phyloP scores from a whole-genome alignment of 2,113 vertebrate species.

The Penelope pileata region DNA sequence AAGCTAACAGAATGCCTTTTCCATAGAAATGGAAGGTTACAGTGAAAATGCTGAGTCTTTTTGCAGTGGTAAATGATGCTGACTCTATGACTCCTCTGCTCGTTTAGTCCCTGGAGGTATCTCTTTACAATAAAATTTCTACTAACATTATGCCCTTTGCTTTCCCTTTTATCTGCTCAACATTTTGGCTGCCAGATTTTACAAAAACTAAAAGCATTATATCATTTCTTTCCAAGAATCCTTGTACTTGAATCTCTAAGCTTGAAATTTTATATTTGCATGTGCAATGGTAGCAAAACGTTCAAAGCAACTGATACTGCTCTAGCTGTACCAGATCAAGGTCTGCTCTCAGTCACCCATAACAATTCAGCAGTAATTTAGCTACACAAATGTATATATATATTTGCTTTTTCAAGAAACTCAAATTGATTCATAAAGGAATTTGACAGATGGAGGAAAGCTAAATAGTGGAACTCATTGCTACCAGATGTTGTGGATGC shows the following conservation, averaged over 20 bases:
- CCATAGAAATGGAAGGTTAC: background rate
- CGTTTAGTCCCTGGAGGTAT: background rate
- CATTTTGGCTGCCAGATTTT: background rate
- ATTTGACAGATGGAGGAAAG: background rate
- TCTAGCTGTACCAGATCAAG: background rate
- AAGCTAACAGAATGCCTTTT: background rate
- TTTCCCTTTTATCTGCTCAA: constrained; percentile 12
- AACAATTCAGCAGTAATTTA: background rate
- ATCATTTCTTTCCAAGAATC: background rate
- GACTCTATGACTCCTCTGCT: background rate
- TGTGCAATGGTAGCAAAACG: background rate
- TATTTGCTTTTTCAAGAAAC: background rate
- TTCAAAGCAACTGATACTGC: background rate
- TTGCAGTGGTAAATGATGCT: background rate
- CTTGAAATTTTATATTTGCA: background rate
- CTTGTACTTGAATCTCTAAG: background rate
- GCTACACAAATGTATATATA: background rate
- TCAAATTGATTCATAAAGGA: background rate
- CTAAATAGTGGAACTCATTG: background rate
- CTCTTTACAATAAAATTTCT: background rate
- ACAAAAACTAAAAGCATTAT: background rate
- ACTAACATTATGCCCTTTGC: background rate
- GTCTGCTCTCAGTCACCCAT: background rate
- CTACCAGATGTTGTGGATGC: background rate
- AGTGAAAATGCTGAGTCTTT: background rate